phyloP scores from a whole-genome alignment of 2,113 vertebrate genomes.

The Thinocorus orbignyianus region DNA sequence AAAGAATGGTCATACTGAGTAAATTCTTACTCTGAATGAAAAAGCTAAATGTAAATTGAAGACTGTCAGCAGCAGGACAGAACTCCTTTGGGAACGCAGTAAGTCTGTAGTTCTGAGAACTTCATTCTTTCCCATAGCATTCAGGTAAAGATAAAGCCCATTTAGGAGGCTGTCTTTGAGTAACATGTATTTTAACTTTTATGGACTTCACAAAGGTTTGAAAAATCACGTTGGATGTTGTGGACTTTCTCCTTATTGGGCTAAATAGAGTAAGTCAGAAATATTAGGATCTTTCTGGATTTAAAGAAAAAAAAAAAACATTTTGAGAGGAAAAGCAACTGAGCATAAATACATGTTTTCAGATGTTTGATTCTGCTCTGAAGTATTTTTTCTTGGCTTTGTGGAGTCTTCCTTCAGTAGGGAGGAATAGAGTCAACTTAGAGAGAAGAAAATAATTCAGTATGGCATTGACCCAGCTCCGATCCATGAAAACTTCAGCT shows the following conservation, averaged over 20 bases:
- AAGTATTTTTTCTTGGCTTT: neutral
- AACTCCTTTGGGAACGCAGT: neutral
- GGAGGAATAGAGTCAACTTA: neutral
- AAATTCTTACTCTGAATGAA: neutral
- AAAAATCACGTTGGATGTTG: neutral
- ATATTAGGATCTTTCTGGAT: neutral
- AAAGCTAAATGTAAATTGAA: neutral
- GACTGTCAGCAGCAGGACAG: neutral
- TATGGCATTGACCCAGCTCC: neutral
- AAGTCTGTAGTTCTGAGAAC: neutral
- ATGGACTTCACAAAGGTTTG: neutral
- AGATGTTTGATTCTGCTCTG: neutral
- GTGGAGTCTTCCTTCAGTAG: neutral
- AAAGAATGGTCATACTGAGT: neutral
- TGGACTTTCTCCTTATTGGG: neutral
- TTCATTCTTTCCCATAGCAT: neutral
- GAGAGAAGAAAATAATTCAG: neutral
- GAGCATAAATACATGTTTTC: neutral
- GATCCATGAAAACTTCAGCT: neutral
- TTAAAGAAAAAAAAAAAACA: accelerated
- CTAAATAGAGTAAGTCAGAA: neutral
- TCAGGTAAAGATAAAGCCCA: neutral
- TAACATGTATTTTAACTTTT: neutral
- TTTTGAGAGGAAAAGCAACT: neutral
- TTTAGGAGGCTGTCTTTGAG: neutral